phyloP scores from a whole-genome alignment of 37 sponge, comb jelly and placozoan species.

The Ianthella basta region DNA sequence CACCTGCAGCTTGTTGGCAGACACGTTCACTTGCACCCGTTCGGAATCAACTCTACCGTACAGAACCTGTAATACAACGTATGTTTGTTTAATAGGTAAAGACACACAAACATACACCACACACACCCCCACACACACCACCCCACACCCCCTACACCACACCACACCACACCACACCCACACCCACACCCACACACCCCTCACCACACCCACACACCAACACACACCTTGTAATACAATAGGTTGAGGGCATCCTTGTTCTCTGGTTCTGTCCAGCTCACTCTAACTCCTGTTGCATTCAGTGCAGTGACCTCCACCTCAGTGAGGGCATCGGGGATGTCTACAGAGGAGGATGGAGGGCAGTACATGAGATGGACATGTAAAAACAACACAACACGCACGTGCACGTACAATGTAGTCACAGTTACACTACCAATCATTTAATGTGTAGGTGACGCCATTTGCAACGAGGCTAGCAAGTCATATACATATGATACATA shows the following conservation, averaged over 20 bases:
- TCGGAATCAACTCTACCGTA: not conserved
- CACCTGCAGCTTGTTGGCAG: not conserved
- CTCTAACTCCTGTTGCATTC: slow-evolving; percentile 1
- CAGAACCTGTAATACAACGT: slow-evolving; percentile 24
- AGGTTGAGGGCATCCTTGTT: not conserved
- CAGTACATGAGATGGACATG: no score
- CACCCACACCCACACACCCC: not conserved
- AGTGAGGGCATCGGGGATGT: not conserved
- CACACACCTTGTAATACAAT: slow-evolving; percentile 3
- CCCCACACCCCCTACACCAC: not conserved
- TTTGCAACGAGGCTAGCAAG: no score
- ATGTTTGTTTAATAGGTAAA: no score
- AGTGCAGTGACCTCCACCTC: not conserved
- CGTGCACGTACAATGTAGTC: no score
- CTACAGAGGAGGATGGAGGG: not conserved
- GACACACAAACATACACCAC: not conserved
- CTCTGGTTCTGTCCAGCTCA: not conserved
- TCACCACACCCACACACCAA: not conserved
- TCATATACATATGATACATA: no score
- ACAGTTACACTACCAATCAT: no score
- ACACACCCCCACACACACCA: not conserved
- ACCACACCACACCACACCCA: not conserved
- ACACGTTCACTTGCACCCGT: not conserved
- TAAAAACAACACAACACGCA: no score
- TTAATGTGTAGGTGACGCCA: no score